Evolutionary conservation across 2,888 invertebrate species (phyloP), one percentile per base, ranked within the genome.

Genomic region (Sesia apiformis): DNA sequence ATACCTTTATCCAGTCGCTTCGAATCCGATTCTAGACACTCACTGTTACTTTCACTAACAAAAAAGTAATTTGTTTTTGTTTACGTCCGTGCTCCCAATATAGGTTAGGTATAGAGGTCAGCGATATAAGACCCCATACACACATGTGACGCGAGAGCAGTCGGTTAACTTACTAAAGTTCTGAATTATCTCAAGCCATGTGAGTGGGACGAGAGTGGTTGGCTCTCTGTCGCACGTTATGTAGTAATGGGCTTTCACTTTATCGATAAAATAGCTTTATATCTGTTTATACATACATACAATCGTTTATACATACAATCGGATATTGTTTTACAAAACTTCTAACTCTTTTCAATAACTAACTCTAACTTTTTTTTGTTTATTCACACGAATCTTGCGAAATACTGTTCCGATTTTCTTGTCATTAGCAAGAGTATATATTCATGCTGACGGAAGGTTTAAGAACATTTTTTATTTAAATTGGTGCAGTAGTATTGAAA

Each of bases 111-210:
- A 76, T 71, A 67, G 67, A 68, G 75, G 77, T 77, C 74, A 76
- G 62, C 56, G 58, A 59, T 56, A 41, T 58, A 52, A 57, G 54
- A 54, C 60, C 52, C 57, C 56, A 23, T 23, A 57, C 64, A 71
- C 70, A 66, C 82, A 74, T 67, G 74, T 74, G 70, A 58, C 63
- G 64, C 67, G 71, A 58, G 59, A 63, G 69, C 70, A 69, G 65
- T 67, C 74, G 66, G 70, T 64, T 71, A 64, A 69, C 78, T 81
- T 70, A 84, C 81, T 82, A 77, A 59, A 54, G 38, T 50, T 54
- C 52, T 51, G 72, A 76, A 67, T 77, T 72, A 80, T 78, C 79
- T 81, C 69, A 57, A 53, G 63, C 63, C 59, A 63, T 60, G 69
- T 63, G 70, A 70, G 71, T 69, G 72, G 73, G 62, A 64, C 53